Conservation (phyloP, 2,888 invertebrate species). For the Sarcophaga subvicina region DNA sequence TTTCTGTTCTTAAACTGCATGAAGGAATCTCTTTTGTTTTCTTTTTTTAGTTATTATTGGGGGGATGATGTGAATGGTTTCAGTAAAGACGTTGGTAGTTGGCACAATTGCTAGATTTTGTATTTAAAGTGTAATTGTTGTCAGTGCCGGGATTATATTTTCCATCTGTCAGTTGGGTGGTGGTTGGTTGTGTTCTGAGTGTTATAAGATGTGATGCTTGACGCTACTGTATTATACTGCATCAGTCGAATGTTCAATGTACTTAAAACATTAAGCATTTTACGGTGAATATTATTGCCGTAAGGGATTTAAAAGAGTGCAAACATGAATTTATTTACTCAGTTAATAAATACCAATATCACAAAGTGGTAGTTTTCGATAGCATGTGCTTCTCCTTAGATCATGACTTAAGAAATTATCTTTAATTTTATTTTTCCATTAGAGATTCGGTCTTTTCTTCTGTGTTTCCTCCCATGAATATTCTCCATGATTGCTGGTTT, state of each 20-base stretch:
- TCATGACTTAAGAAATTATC: too few relatives aligned
- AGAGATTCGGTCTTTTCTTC: too few relatives aligned
- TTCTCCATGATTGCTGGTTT: too few relatives aligned
- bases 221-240: constrained; percentile 41
- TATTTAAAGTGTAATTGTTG: background rate
- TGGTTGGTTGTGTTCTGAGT: constrained; percentile 23
- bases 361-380: too few relatives aligned
- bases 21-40: background rate
- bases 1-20: background rate
- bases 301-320: background rate
- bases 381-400: too few relatives aligned
- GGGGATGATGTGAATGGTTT: background rate
- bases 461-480: too few relatives aligned
- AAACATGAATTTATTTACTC: background rate
- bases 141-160: background rate
- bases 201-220: constrained; percentile 46
- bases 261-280: constrained; percentile 27
- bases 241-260: constrained; percentile 40
- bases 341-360: too few relatives aligned
- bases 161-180: constrained; percentile 15
- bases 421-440: too few relatives aligned
- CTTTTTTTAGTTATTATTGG: constrained; percentile 13
- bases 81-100: background rate
- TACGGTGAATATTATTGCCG: background rate
- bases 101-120: constrained; percentile 15